Percentiles rank a stretch among this genome's conserved stretches.
Conservation (phyloP, 2,113 vertebrate species). For the Heptranchias perlo region DNA sequence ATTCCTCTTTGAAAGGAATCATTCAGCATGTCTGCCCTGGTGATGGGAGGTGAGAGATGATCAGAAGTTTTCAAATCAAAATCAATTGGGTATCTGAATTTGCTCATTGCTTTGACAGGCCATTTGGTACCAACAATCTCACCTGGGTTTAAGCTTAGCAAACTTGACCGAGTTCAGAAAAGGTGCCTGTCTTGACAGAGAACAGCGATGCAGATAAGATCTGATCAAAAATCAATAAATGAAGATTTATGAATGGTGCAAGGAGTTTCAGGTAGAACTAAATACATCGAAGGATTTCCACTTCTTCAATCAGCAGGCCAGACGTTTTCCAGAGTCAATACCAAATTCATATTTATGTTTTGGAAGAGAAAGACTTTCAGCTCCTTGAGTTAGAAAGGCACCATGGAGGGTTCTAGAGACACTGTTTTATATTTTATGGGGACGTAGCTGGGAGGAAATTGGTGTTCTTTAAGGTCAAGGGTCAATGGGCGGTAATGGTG, state of each 20-base stretch:
- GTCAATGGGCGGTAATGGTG: not conserved
- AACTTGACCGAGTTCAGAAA: not conserved
- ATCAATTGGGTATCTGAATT: not conserved
- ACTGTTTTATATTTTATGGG: not conserved
- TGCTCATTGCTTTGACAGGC: not conserved
- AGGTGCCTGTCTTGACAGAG: not conserved
- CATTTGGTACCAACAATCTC: not conserved
- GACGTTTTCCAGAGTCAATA: not conserved
- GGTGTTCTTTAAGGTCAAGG: not conserved
- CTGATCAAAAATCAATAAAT: not conserved
- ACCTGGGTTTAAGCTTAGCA: not conserved
- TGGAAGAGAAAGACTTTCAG: not conserved
- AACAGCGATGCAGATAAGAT: not conserved
- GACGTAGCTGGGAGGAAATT: not conserved
- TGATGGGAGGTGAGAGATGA: not conserved
- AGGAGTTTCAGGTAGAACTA: not conserved
- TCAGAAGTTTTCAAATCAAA: not conserved
- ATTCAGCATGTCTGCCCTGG: not conserved
- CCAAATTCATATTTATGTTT: not conserved
- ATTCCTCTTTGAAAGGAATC: not conserved
- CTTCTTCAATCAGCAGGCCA: not conserved
- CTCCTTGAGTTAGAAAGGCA: not conserved
- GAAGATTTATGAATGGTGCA: not conserved
- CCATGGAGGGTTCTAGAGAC: not conserved
- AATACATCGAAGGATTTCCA: not conserved